Evolutionary conservation across 2,888 invertebrate genomes (phyloP).

Genomic region (Electrophaes corylata): DNA sequence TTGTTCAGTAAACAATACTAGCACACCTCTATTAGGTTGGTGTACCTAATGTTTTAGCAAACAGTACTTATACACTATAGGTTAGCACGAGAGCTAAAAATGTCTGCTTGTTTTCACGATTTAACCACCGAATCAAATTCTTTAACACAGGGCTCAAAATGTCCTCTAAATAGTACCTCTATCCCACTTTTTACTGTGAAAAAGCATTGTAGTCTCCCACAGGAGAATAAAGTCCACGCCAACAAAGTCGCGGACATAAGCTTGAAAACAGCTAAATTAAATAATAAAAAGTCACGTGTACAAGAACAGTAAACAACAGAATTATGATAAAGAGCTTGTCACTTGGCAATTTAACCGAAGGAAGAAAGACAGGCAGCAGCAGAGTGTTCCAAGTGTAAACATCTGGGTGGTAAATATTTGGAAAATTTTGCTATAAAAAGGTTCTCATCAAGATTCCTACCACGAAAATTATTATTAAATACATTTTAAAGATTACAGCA

Average conservation of each 20-base stretch:
- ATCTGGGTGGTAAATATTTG: constrained; percentile 21
- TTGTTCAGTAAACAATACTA: constrained; percentile 43
- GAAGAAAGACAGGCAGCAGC: constrained; percentile 23
- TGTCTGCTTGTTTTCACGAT: background rate
- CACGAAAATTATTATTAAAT: background rate
- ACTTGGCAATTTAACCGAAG: constrained; percentile 29
- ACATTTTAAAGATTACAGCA: too few relatives aligned
- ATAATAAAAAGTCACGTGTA: constrained; percentile 32
- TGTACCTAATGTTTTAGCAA: constrained; percentile 6
- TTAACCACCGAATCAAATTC: background rate
- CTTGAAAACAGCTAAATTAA: background rate
- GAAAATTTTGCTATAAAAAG: constrained; percentile 1
- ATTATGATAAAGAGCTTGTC: constrained; percentile 12
- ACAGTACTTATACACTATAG: too few relatives aligned
- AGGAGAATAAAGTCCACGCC: background rate
- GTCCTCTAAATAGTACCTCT: background rate
- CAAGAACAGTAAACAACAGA: constrained; percentile 30
- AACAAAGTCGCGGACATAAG: background rate
- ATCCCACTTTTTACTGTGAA: background rate
- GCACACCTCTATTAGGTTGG: constrained; percentile 28
- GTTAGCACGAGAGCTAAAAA: background rate
- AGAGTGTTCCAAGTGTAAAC: constrained; percentile 22
- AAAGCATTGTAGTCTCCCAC: background rate
- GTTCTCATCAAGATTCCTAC: constrained; percentile 9
- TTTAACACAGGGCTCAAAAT: background rate